A percentile compares a stretch with the other conserved stretches of the same genome.
Evolutionary conservation across 2,113 vertebrate species (phyloP).

Genomic region (Clinocottus analis): DNA sequence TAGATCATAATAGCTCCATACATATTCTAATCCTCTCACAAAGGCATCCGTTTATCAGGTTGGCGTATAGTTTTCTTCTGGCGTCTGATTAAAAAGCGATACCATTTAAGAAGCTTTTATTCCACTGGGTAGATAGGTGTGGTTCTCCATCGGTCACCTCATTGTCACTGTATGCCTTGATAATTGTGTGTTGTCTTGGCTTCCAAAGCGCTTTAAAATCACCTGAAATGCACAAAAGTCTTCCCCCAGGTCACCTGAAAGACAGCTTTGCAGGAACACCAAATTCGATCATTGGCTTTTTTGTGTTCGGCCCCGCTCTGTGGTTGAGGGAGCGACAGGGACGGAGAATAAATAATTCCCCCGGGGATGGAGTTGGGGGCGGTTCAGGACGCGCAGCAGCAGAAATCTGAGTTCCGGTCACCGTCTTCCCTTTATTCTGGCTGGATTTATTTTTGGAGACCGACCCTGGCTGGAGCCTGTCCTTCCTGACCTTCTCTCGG

Average conservation of each 20-base stretch:
- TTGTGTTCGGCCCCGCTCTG: conserved; percentile 33
- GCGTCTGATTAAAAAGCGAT: conserved; percentile 8
- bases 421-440: conserved; percentile 47
- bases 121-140: conserved; percentile 24
- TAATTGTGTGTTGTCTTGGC: conserved; percentile 7
- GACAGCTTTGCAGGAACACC: conserved; percentile 42
- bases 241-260: conserved; percentile 51
- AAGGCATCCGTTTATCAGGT: background rate
- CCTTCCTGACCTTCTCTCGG: conserved; percentile 53
- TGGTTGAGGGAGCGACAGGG: conserved; percentile 20
- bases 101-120: background rate
- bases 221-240: conserved; percentile 28
- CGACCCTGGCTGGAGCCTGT: conserved; percentile 55
- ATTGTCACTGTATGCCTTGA: conserved; percentile 11
- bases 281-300: conserved; percentile 65
- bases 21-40: background rate
- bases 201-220: conserved; percentile 31
- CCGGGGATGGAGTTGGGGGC: conserved; percentile 1
- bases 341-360: conserved; percentile 36
- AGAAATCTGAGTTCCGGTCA: conserved; percentile 52
- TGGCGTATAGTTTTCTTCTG: background rate
- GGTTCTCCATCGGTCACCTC: conserved; percentile 12
- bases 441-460: conserved; percentile 73
- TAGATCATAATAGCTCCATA: background rate
- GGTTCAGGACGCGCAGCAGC: conserved; percentile 18